phyloP scores from a whole-genome alignment of 2,797 vertebrate genomes.

The Triplophysa yarkandensis region DNA sequence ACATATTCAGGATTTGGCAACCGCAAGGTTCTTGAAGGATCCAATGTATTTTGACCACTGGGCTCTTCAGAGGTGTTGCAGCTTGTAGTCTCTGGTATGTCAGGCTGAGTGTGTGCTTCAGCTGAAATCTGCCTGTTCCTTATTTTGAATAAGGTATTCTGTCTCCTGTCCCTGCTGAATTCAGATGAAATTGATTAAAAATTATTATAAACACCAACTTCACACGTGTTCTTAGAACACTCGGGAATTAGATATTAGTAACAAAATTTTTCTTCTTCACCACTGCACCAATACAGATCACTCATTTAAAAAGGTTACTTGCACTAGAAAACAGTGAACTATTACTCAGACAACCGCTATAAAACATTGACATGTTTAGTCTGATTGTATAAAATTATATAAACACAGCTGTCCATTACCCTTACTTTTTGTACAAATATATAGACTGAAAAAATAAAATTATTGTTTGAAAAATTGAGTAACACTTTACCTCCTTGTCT shows the following conservation, averaged over 20 bases:
- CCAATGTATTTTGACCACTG: too few relatives aligned
- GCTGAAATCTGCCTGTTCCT: background rate
- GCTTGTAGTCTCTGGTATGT: background rate
- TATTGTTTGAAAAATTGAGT: background rate
- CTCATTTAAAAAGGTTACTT: too few relatives aligned
- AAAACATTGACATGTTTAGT: background rate
- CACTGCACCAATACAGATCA: too few relatives aligned
- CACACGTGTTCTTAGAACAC: too few relatives aligned
- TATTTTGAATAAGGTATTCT: background rate
- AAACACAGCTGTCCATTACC: background rate
- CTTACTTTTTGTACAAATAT: background rate
- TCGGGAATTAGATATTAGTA: too few relatives aligned
- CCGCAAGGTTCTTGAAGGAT: conserved; percentile 51
- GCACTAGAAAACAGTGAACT: too few relatives aligned
- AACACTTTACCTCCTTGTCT: background rate
- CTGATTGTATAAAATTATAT: background rate
- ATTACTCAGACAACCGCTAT: background rate
- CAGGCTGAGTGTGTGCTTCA: background rate
- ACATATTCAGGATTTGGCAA: conserved; percentile 58
- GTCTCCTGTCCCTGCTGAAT: conserved; percentile 16
- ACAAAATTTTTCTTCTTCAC: too few relatives aligned
- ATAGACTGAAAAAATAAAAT: background rate
- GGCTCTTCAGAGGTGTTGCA: conserved; percentile 28
- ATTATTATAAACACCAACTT: background rate
- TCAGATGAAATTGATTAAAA: background rate